Base-by-base conservation (phyloP, 2,797 vertebrate species). In the Pampus argenteus region DNA sequence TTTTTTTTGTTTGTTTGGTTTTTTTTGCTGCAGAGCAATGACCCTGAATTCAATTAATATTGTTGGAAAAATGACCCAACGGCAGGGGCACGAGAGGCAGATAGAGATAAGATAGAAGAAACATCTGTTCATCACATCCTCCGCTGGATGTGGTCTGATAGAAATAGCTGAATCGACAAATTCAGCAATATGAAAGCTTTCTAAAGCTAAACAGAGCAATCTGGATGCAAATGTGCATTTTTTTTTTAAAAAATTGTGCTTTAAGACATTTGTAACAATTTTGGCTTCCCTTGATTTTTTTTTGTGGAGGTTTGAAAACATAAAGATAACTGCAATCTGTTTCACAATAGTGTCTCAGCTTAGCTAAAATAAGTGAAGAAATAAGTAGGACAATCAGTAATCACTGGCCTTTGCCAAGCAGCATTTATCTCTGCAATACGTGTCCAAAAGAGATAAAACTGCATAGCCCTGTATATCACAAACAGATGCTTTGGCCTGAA, bases 401-500 rank as follows among this genome's bases (percentile, higher is more conserved):
- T 73, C 73, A 60, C 54, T 42, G 8, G 11, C 28, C 38, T 28
- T 28, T 29, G 26, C 71, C 81, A 80, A 25, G n/a, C 66, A 78
- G 42, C 36, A 47, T 85, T 85, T 66, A 51, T 73, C 66, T 71
- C 67, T 76, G 8, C 57, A 79, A 45, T 25, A 65, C 65, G 66
- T 60, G 67, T 90, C 88, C 84, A 85, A 71, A 74, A 79, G 74
- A 89, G 84, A 85, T 89, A 85, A 84, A 88, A 75, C 38, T 61
- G 69, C 83, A 87, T 72, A 87, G 75, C 71, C n/a, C 38, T 68
- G 69, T 84, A 77, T 86, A 91, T 91, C 74, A 82, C 78, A 89
- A 92, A 86, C 91, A 92, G 88, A 92, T 92, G 91, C 81, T 83
- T 80, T 49, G 54, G 60, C 51, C 71, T 58, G 61, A 70, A 54